Base-by-base conservation (phyloP, 2,888 invertebrate genomes). In the Cataglyphis cursor region DNA sequence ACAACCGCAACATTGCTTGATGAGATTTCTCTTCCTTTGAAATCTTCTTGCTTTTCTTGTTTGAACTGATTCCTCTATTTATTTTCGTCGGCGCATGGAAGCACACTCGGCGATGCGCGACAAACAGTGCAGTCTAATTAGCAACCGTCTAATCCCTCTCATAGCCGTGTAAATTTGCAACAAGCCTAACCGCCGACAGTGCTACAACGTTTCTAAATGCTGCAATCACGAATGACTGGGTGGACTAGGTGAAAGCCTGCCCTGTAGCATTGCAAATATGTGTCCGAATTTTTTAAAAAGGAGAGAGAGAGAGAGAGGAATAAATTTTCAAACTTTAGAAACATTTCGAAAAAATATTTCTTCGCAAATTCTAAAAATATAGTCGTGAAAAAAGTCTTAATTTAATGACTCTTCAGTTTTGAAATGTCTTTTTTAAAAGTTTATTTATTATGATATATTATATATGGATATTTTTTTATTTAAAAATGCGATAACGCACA, bases 71-170 rank as follows among this genome's bases (percentile, higher is more conserved):
- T 89, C 88, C 86, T 89, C 84, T 82, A 88, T 89, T 91, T 91
- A 91, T 88, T 90, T 90, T 89, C 85, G 90, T 88, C 89, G 74
- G 86, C 86, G 85, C 86, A 86, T 85, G 87, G 76, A 66, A 87
- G 73, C 81, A 84, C 86, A 84, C 81, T 91, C 91, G 92, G 88
- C 92, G 90, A 91, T 90, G 92, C 92, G 91, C 91, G 90, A 90
- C 91, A 89, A 88, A 88, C 90, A 87, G 85, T 89, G 87, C 88
- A 91, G 90, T 91, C 93, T 93, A 93, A 93, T 93, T 93, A 93
- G 93, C 92, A 91, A 87, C 88, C 87, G 89, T 88, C 92, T 91
- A 91, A 92, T 91, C 90, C 87, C 87, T 84, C 76, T 81, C 62
- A 51, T 61, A 59, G 87, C 85, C 89, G 85, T 87, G 91, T 91